Evolutionary conservation across 2,113 vertebrate species (phyloP).

Genomic region (Spheniscus mendiculus): DNA sequence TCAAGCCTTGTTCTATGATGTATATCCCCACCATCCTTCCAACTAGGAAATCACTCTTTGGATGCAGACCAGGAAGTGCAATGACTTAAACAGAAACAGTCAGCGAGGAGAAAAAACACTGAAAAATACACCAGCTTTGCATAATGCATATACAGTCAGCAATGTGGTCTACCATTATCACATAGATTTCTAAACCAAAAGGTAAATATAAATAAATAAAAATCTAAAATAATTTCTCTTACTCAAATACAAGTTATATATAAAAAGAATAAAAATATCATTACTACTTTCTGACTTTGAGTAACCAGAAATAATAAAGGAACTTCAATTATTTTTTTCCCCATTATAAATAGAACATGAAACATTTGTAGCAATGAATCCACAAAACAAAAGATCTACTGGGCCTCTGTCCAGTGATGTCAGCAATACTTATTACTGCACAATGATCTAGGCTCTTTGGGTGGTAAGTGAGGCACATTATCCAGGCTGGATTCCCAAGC

Average conservation of each 20-base stretch:
- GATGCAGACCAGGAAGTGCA: constrained; percentile 31
- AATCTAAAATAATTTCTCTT: constrained; percentile 40
- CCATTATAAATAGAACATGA: not conserved
- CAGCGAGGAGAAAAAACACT: not conserved
- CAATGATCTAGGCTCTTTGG: not conserved
- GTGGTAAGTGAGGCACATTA: not conserved
- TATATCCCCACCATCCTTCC: not conserved
- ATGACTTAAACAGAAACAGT: not conserved
- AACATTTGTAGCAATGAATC: not conserved
- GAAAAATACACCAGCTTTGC: not conserved
- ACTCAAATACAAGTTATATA: constrained; percentile 41
- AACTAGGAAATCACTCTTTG: constrained; percentile 8
- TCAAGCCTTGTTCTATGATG: not conserved
- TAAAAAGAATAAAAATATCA: not conserved
- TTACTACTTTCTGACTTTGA: not conserved
- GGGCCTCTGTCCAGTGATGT: not conserved
- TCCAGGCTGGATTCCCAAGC: not conserved
- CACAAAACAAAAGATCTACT: not conserved
- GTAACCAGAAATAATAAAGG: not conserved
- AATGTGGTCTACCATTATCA: not conserved
- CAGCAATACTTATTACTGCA: not conserved
- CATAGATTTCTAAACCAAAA: constrained; percentile 34
- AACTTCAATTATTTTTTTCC: not conserved
- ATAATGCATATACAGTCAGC: not conserved
- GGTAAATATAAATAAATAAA: constrained; percentile 45